These are phyloP conservation scores for rabbit (Oryctolagus cuniculus) DNA, from an alignment of 2,113 vertebrate genomes.

Conservation along the genomic window DNA sequence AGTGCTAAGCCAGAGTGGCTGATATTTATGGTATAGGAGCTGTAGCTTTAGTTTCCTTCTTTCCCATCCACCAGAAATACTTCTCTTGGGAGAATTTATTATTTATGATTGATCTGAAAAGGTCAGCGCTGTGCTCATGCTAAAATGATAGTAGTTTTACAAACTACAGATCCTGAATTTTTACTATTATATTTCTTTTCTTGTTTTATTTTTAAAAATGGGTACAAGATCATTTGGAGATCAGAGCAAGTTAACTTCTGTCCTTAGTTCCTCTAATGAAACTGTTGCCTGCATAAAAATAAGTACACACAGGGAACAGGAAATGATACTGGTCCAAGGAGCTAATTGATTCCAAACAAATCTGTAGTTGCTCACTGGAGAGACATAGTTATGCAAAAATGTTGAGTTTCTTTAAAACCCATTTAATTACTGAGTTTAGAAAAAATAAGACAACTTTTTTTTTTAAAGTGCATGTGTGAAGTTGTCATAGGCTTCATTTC, in stretches of 20 bases:
- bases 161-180: constrained; percentile 81
- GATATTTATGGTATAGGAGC: constrained; percentile 35
- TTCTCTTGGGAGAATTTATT: constrained; percentile 80
- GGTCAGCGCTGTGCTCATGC: constrained; percentile 84
- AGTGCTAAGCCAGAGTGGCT: constrained; percentile 61
- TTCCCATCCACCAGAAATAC: constrained; percentile 48
- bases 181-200: constrained; percentile 75
- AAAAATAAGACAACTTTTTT: background rate
- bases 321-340: background rate
- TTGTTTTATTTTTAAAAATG: constrained; percentile 77
- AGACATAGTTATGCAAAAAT: constrained; percentile 57
- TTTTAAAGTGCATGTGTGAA: background rate
- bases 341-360: constrained; percentile 70
- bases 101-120: constrained; percentile 85
- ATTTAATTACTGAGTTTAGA: constrained; percentile 36
- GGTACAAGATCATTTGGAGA: constrained; percentile 70
- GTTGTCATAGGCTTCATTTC: constrained; percentile 46
- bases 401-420: constrained; percentile 73
- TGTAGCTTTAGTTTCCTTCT: constrained; percentile 60
- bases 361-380: constrained; percentile 57
- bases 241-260: constrained; percentile 60
- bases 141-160: constrained; percentile 84
- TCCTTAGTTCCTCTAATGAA: background rate
- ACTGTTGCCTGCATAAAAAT: background rate
- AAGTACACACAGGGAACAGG: background rate